Evolutionary conservation across 92 coral and sea anemone species (phyloP).

Genomic region (Porites divaricata): DNA sequence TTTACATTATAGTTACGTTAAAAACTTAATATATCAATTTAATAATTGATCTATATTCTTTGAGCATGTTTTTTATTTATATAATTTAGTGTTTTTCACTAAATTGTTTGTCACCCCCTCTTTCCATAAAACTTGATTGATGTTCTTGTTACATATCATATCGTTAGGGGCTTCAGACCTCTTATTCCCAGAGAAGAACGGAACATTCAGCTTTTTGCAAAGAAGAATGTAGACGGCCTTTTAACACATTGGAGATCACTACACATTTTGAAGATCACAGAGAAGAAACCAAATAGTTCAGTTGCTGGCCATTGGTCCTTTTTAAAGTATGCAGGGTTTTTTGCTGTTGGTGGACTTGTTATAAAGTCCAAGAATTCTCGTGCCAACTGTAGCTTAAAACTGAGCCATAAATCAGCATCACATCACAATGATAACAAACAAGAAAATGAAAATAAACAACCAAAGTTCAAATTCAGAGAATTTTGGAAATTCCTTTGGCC

Average conservation of each 20-base stretch:
- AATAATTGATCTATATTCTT: too few relatives aligned
- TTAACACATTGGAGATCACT: constrained; percentile 5
- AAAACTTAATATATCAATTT: too few relatives aligned
- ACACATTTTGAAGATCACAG: constrained; percentile 22
- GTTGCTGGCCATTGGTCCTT: constrained; percentile 9
- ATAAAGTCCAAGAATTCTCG: constrained; percentile 45
- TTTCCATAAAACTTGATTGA: too few relatives aligned
- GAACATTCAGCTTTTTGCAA: not conserved
- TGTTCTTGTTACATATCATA: not conserved
- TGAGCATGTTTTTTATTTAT: too few relatives aligned
- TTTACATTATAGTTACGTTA: too few relatives aligned
- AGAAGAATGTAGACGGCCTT: not conserved
- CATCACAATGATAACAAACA: constrained; percentile 15
- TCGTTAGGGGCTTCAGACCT: constrained; percentile 10
- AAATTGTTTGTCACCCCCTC: too few relatives aligned
- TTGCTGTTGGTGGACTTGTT: constrained; percentile 36
- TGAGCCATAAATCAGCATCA: constrained; percentile 84
- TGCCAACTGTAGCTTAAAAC: constrained; percentile 91
- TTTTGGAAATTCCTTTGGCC: constrained; percentile 88
- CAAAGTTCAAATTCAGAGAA: constrained; percentile 76
- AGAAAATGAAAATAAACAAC: constrained; percentile 25
- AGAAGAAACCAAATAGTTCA: constrained; percentile 24
- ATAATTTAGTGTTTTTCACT: too few relatives aligned
- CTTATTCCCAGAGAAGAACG: not conserved
- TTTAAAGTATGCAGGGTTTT: constrained; percentile 36